Evolutionary conservation across 2,113 vertebrate genomes (phyloP).

Genomic region (Mus spicilegus): DNA sequence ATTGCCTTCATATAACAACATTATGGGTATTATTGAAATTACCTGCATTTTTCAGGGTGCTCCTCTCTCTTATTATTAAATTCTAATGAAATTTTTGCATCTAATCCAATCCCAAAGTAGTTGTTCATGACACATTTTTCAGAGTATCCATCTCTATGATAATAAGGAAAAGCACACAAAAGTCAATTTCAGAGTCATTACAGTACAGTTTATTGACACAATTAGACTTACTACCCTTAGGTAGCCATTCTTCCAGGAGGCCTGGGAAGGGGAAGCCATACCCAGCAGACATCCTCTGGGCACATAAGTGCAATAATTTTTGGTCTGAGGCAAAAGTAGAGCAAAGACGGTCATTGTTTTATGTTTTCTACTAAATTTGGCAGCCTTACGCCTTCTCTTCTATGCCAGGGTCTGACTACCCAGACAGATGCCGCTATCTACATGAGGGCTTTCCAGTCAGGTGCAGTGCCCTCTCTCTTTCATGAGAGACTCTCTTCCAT

Average conservation of each 20-base stretch:
- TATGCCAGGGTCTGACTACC: background rate
- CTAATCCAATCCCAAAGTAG: conserved; percentile 98
- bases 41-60: conserved; percentile 99
- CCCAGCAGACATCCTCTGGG: too few relatives aligned
- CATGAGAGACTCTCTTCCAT: background rate
- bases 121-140: conserved; percentile 99
- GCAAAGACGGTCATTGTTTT: background rate
- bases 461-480: background rate
- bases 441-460: background rate
- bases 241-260: background rate
- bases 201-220: background rate
- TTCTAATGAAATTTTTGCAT: conserved; percentile 99
- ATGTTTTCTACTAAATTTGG: background rate
- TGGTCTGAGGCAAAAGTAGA: background rate
- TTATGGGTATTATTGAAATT: conserved; percentile 67
- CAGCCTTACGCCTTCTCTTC: background rate
- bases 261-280: background rate
- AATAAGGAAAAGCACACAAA: conserved; percentile 50
- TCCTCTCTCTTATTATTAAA: conserved; percentile 99
- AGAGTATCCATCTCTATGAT: conserved; percentile 95
- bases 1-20: conserved; percentile 26
- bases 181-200: conserved; percentile 47
- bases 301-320: background rate
- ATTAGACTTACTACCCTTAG: background rate
- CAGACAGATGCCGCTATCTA: background rate